Evolutionary conservation across 2,113 vertebrate species (phyloP), one percentile per base, ranked within the genome.

Genomic region (Hyperopisus bebe): DNA sequence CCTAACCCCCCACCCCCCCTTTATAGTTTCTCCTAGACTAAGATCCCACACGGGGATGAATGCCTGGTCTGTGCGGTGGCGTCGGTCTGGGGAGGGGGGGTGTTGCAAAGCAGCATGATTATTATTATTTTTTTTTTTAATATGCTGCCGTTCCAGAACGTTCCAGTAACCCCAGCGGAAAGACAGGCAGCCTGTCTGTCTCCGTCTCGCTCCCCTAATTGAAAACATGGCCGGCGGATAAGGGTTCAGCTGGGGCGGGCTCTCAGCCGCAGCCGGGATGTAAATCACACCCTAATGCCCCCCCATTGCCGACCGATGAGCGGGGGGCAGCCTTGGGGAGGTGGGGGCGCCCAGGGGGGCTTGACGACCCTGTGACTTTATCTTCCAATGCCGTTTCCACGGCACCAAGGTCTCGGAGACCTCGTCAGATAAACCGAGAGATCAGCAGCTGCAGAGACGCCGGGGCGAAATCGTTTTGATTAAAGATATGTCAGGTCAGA

Each of bases 181-280:
- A 84, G 89, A 91, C 91, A 88, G 91, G 90, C 93, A 91, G 93
- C 84, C 93, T 92, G 93, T 92, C 93, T 93, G 93, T 91, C 93
- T 93, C 93, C 92, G 89, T 91, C 88, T 91, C 50, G 27, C 89
- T 86, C 47, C 27, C 87, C 92, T 93, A 93, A 93, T 93, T 93
- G 89, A 89, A 93, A 93, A 92, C 93, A 93, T 90, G 46, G 91
- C 91, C 90, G 15, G 87, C 46, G 90, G 62, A 91, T 85, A 66
- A 84, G 80, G 58, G 46, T 50, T 15, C 90, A 91, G 89, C 91
- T 89, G 77, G 91, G 92, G 83, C 42, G 47, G 44, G 77, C 62
- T 91, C 77, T 44, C 70, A 90, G 88, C 74, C 24, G 6, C 55
- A 51, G 58, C 4, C n/a, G 58, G 86, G 90, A 89, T 88, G 88